Percentiles rank a stretch among this genome's conserved stretches.
phyloP scores from a whole-genome alignment of 2,113 vertebrate genomes.

The Crotalus helleri region DNA sequence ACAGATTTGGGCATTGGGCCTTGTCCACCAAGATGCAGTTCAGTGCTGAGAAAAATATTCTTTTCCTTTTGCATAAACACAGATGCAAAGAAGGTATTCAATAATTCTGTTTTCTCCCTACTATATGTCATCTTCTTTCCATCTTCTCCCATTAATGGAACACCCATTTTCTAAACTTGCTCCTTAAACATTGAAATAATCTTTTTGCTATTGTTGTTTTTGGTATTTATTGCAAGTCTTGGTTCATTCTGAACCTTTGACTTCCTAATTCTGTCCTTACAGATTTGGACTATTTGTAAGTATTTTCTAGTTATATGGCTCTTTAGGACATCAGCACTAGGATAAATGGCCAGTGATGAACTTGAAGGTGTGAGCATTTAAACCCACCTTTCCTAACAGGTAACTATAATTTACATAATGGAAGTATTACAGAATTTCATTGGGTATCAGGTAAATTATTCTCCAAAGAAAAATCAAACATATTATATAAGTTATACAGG shows the following conservation, averaged over 20 bases:
- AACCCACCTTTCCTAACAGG: background rate
- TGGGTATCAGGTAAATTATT: background rate
- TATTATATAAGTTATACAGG: background rate
- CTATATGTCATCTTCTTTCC: background rate
- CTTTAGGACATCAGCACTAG: background rate
- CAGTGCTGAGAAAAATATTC: background rate
- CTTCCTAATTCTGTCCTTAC: background rate
- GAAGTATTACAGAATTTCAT: background rate
- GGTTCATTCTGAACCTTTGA: background rate
- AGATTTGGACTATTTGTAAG: background rate
- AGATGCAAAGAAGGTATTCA: background rate
- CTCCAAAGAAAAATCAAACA: background rate
- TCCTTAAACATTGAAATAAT: background rate
- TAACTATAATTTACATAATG: background rate
- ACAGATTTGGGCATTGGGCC: background rate
- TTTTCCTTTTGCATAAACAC: background rate
- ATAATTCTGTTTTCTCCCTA: background rate
- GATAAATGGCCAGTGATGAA: background rate
- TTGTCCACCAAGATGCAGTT: background rate
- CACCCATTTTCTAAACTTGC: background rate
- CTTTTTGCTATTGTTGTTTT: background rate
- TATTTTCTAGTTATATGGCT: background rate
- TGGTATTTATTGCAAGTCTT: background rate
- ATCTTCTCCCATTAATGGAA: background rate
- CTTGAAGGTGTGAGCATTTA: background rate